Evolutionary conservation across 2,888 invertebrate genomes (phyloP), one percentile per base, ranked within the genome.

Genomic region (Diadegma fenestrale): DNA sequence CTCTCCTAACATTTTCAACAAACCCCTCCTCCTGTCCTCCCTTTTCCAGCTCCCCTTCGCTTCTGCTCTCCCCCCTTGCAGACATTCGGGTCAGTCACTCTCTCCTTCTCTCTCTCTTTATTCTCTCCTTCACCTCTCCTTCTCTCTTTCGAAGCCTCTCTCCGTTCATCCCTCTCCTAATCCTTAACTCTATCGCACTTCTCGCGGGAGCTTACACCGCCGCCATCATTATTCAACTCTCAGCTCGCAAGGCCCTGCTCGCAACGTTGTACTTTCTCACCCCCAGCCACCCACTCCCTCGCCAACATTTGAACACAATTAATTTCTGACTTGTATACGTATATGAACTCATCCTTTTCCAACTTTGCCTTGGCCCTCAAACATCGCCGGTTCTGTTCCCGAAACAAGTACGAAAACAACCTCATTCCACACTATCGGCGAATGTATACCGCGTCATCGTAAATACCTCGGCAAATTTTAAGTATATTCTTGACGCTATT

Each of bases 241-340:
- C 68, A 26, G 45, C 61, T 43, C 51, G 66, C 66, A 72, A 58
- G 64, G 54, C 58, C 26, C 64, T n/a, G n/a, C n/a, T 76, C 66
- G 58, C 82, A 66, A 80, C 71, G 45, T 43, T 79, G 33, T 48
- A 83, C 75, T 58, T 69, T 63, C 87, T 83, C 81, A 51, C 85
- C 91, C 90, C 7, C 6, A 0, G 37, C 37, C 37, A 8, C 37
- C 37, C 37, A 7, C 37, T 37, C 37, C 10, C 37, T 37, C 10
- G 26, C 58, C 26, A 91, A 92, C 92, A 92, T 93, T 93, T 92
- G 91, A 91, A 90, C 89, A 88, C 91, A 90, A 92, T 93, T 93
- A 92, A 92, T 92, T 90, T 64, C 80, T 75, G 66, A 72, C 54
- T 69, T 14, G 58, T 58, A 63, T 75, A 41, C 37, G n/a, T n/a